Evolutionary conservation across 2,888 invertebrate genomes (phyloP).

Genomic region (Stomorhina lunata): DNA sequence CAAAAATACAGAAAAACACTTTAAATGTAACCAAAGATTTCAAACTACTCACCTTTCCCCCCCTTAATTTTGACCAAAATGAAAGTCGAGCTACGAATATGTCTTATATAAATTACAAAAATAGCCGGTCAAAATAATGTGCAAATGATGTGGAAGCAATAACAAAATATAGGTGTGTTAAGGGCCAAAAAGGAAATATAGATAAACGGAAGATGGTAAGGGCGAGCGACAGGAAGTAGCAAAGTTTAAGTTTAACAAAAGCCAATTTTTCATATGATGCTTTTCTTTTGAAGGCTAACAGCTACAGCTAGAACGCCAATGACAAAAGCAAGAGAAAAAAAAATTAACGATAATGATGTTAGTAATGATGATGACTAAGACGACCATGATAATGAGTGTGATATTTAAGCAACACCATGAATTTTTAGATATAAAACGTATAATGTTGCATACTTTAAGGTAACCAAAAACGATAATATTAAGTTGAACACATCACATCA

Average conservation of each 20-base stretch:
- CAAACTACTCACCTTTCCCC: not conserved
- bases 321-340: constrained; percentile 73
- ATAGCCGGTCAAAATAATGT: constrained; percentile 59
- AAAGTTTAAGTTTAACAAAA: constrained; percentile 7
- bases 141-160: constrained; percentile 37
- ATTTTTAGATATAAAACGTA: constrained; percentile 53
- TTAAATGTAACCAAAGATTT: constrained; percentile 41
- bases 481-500: constrained; percentile 27
- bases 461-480: constrained; percentile 74
- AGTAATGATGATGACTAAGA: constrained; percentile 21
- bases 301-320: constrained; percentile 48
- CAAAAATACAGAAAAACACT: constrained; percentile 19
- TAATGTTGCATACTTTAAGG: constrained; percentile 68
- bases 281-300: constrained; percentile 66
- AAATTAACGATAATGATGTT: constrained; percentile 72
- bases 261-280: constrained; percentile 41
- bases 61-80: not conserved
- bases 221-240: not conserved
- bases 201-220: not conserved
- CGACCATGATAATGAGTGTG: constrained; percentile 38
- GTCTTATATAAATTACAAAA: not conserved
- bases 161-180: constrained; percentile 30
- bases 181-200: constrained; percentile 22
- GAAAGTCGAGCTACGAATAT: not conserved
- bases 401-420: constrained; percentile 48